phyloP scores from a whole-genome alignment of 1,140 invertebrate species.

The Reticulitermes speratus region DNA sequence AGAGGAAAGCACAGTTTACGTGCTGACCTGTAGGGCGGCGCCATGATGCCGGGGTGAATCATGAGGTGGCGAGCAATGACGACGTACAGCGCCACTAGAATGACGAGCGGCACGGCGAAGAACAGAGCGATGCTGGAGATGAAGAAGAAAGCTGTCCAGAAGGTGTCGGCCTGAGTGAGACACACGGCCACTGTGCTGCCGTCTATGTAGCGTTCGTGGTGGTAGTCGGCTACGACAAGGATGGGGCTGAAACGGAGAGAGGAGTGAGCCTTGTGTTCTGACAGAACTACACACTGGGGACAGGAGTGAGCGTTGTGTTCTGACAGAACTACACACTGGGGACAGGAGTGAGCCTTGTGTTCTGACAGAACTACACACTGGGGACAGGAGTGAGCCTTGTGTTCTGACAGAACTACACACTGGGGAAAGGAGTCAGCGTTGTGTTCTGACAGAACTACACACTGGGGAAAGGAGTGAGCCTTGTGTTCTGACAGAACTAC shows the following conservation, averaged over 20 bases:
- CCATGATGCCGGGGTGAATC: slow-evolving; percentile 58
- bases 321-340: too few species aligned
- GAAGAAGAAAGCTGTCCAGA: slow-evolving; percentile 72
- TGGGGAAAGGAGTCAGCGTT: neutral
- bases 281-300: too few species aligned
- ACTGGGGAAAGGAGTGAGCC: neutral
- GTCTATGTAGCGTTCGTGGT: slow-evolving; percentile 23
- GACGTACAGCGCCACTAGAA: slow-evolving; percentile 73
- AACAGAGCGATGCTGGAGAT: slow-evolving; percentile 68
- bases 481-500: too few species aligned
- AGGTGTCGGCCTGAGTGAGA: slow-evolving; percentile 62
- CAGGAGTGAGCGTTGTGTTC: too few species aligned
- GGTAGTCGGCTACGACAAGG: slow-evolving; percentile 28
- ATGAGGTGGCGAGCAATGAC: slow-evolving; percentile 74
- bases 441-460: too few species aligned
- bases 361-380: too few species aligned
- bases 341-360: too few species aligned
- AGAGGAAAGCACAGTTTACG: too few species aligned
- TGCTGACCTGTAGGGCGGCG: slow-evolving; percentile 41
- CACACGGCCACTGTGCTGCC: slow-evolving; percentile 56
- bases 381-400: neutral
- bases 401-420: too few species aligned
- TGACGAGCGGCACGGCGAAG: slow-evolving; percentile 72
- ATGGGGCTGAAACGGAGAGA: slow-evolving; percentile 19
- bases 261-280: neutral